Evolutionary conservation across 1,140 invertebrate genomes (phyloP), one percentile per base, ranked within the genome.

Genomic region (Phocides pigmalion): DNA sequence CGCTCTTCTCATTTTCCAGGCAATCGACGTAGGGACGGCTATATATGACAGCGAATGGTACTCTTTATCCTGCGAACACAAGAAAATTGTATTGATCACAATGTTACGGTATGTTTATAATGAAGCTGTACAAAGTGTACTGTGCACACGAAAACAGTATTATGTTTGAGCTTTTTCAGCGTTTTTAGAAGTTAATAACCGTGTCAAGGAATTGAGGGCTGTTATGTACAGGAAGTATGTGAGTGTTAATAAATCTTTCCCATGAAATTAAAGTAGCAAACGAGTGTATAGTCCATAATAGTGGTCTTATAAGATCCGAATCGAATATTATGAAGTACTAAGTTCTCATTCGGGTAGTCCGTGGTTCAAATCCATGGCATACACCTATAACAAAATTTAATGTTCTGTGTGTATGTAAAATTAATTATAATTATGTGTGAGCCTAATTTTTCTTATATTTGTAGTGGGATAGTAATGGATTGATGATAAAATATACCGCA

Each of bases 21-120:
- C 56, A 12, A 16, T 46, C 0, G 20, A 61, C 22, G 17, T 61
- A 20, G 56, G 41, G 11, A 17, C 3, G 2, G 56, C 56, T 19
- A 47, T 19, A 37, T 61, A 61, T 8, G 42, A 61, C 28, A 61
- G 56, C 12, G 44, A 61, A 16, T 59, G 56, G 56, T 59, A 59
- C 28, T 47, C 15, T 37, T 15, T 37, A 25, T 17, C 56, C 15
- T 6, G 17, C 11, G 22, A 19, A 47, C 16, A 47, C 16, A 47
- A 59, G 42, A 59, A 47, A 12, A 59, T 59, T 35, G 42, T 47
- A 16, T 44, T 59, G 25, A 47, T 59, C 42, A 37, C 44, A 46
- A 59, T 59, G 32, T 47, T 59, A 59, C 42, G 56, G 54, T 58
- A 44, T 4, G 54, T 15, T 28, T 44, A 28, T 25, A 58, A 44